A percentile compares a stretch with the other conserved stretches of the same genome.
Evolutionary conservation across 2,797 vertebrate species (phyloP).

Genomic region (Melanotaenia parkinsoni): DNA sequence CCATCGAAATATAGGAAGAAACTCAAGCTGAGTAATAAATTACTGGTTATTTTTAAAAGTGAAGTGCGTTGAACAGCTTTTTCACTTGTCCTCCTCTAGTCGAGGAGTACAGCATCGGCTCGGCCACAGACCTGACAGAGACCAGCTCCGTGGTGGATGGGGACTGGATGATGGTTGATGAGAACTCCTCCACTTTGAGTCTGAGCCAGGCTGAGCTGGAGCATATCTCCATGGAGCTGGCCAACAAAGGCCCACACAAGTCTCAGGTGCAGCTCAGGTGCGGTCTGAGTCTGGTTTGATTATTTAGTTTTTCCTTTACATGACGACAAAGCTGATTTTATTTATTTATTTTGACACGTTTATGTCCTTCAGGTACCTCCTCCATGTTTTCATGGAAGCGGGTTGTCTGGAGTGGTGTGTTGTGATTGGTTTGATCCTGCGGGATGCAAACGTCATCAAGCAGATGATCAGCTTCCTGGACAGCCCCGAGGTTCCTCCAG

Average conservation of each 20-base stretch:
- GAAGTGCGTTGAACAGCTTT: background rate
- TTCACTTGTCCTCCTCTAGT: conserved; percentile 70
- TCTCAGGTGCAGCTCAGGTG: conserved; percentile 97
- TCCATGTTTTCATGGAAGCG: conserved; percentile 98
- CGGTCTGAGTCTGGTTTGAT: conserved; percentile 23
- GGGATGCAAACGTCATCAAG: conserved; percentile 90
- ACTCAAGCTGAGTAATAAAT: background rate
- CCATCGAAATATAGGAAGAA: background rate
- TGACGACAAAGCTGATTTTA: background rate
- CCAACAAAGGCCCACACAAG: conserved; percentile 96
- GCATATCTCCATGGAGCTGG: conserved; percentile 96
- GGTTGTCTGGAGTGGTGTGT: conserved; percentile 98
- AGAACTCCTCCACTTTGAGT: conserved; percentile 92
- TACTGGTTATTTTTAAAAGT: too few relatives aligned
- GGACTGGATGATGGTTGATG: conserved; percentile 98
- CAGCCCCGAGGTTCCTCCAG: conserved; percentile 88
- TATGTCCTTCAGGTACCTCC: conserved; percentile 86
- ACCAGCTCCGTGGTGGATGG: conserved; percentile 97
- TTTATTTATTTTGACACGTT: background rate
- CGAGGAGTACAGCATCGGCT: conserved; percentile 97
- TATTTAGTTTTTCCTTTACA: too few relatives aligned
- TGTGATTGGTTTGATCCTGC: conserved; percentile 93
- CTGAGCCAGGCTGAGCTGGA: conserved; percentile 95
- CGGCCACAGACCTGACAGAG: conserved; percentile 97
- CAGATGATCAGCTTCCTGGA: conserved; percentile 91